Base-by-base conservation (phyloP, 2,797 vertebrate genomes). In the Petrocephalus sullivani region DNA sequence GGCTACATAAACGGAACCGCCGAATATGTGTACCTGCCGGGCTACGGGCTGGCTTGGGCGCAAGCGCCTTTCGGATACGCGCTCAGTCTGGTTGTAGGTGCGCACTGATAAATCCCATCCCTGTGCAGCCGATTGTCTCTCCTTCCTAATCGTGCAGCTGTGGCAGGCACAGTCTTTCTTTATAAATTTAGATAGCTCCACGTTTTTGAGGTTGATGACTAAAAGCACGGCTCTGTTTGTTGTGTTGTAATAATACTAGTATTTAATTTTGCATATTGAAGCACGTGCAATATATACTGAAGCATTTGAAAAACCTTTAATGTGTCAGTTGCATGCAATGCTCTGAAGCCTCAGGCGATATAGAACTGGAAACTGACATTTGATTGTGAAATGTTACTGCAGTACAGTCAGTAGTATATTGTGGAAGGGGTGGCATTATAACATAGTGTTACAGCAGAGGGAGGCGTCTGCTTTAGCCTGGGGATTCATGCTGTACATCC, bases 1-100 rank as follows among this genome's bases (percentile, higher is more conserved):
- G 98, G 98, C 54, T 99, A 99, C 90, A 99, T 99, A 92, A 99
- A 99, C 0, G 98, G 98, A 87, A 99, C 98, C 75, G 98, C 98
- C 82, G 98, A 99, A 92, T 96, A 98, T 56, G 98, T 99, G 12
- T 99, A 98, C 91, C 95, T 98, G 1, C 97, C 98, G 5, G 97
- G 93, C 19, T 96, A 94, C 0, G 98, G 98, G 12, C 92, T 99
- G 88, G 98, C 97, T 19, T 99, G 98, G 98, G 98, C 98, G 60
- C 98, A 99, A 90, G 98, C 98, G 92, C 98, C 98, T 1, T 98
- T 99, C 71, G 98, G 98, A 93, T 99, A 99, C 78, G 96, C 98
- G 0, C 96, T 99, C 88, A 99, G 98, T 92, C 95, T 99, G 89
- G 92, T 98, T 88, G 92, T 99, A 92, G 98, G 98, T 99, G 95